A percentile compares a stretch with the other conserved stretches of the same genome.
These are phyloP conservation scores for Drosophila demipolita DNA, from an alignment of 2,888 invertebrate genomes.

Conservation along the genomic window DNA sequence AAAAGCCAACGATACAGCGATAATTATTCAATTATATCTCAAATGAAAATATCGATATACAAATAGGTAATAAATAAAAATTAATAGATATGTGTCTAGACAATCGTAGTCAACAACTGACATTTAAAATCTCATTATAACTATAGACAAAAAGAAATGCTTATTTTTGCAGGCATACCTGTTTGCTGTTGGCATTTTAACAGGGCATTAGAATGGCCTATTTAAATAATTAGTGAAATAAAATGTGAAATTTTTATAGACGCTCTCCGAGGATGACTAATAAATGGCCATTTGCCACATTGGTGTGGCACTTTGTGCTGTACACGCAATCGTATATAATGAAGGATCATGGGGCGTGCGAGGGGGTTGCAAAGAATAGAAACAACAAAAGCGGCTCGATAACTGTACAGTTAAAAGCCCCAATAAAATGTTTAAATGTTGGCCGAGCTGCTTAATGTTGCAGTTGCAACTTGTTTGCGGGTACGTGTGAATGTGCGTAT, in stretches of 20 bases:
- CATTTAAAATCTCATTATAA: not conserved
- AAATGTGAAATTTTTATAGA: constrained; percentile 36
- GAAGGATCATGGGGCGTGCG: not conserved
- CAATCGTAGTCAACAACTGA: not conserved
- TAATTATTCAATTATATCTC: not conserved
- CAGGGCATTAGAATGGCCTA: constrained; percentile 31
- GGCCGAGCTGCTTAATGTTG: constrained; percentile 23
- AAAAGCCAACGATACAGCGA: not conserved
- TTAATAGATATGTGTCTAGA: not conserved
- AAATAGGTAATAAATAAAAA: not conserved
- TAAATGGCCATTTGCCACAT: constrained; percentile 53
- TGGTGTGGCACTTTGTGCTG: constrained; percentile 27
- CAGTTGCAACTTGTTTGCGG: constrained; percentile 19
- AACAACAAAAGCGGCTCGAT: constrained; percentile 9
- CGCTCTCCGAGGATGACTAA: constrained; percentile 46
- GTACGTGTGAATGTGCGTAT: constrained; percentile 1
- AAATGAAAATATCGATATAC: not conserved
- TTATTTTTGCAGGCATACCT: not conserved
- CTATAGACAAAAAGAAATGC: not conserved
- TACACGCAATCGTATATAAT: constrained; percentile 1
- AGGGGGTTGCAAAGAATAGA: not conserved
- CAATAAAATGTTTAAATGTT: constrained; percentile 66
- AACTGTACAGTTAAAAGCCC: constrained; percentile 47
- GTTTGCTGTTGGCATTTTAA: not conserved
- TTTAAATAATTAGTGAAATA: constrained; percentile 52